Conservation (phyloP, 1,140 invertebrate species). For the Sarcophaga peregrina region DNA sequence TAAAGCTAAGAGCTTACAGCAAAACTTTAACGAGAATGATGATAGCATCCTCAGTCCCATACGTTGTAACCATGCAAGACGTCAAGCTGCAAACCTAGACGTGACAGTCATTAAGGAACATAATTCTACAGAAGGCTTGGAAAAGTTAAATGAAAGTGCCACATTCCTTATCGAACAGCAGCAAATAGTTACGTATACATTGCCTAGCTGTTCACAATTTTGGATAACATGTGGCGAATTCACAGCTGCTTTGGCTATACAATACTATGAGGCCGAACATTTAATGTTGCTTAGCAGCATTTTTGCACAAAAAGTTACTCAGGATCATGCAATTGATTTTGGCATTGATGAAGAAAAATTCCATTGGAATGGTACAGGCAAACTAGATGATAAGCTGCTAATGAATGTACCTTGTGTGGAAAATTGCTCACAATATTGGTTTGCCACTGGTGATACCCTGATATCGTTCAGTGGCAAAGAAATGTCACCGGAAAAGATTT, state of each 20-base stretch:
- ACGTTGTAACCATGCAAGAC: background rate
- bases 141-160: slow-evolving; percentile 22
- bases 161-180: background rate
- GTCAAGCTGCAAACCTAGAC: slow-evolving; percentile 45
- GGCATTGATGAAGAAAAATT: slow-evolving; percentile 62
- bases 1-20: background rate
- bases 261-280: slow-evolving; percentile 51
- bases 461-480: slow-evolving; percentile 60
- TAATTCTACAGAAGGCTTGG: slow-evolving; percentile 50
- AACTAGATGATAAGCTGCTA: background rate
- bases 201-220: slow-evolving; percentile 51
- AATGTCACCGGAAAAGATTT: slow-evolving; percentile 53
- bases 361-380: background rate
- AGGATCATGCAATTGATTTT: slow-evolving; percentile 55
- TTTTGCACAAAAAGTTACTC: slow-evolving; percentile 58
- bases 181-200: background rate
- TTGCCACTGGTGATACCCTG: slow-evolving; percentile 58
- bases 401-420: slow-evolving; percentile 50
- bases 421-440: slow-evolving; percentile 62
- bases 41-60: slow-evolving; percentile 50
- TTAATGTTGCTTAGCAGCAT: slow-evolving; percentile 58
- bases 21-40: slow-evolving; percentile 26
- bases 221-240: slow-evolving; percentile 59
- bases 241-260: slow-evolving; percentile 54
- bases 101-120: slow-evolving; percentile 62